phyloP scores from a whole-genome alignment of 64 coral and sea anemone species.

The Montipora sp. region DNA sequence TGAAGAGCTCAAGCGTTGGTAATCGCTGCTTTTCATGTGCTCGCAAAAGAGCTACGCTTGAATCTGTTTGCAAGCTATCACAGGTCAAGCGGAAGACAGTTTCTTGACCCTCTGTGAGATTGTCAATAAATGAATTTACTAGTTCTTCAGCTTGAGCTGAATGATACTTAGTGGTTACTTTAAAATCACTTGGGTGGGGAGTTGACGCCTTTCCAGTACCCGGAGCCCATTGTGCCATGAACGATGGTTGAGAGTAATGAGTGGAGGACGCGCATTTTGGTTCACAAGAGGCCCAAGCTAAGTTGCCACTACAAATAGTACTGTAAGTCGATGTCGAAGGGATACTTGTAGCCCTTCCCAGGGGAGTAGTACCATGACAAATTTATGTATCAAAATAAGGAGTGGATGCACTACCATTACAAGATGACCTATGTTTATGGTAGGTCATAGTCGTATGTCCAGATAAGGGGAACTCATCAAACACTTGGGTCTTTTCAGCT shows the following conservation, averaged over 20 bases:
- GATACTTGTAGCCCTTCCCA: no score
- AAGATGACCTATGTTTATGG: no score
- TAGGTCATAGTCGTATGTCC: no score
- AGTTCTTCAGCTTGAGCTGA: background rate
- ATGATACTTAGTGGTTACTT: background rate
- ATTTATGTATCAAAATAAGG: no score
- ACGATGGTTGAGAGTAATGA: background rate
- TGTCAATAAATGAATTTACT: slow-evolving; percentile 10
- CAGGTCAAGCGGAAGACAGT: background rate
- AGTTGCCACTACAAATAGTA: no score
- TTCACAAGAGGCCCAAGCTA: no score
- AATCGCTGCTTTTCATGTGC: background rate
- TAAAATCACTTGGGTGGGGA: background rate
- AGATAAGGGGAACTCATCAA: no score
- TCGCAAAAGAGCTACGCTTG: background rate
- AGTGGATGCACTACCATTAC: no score
- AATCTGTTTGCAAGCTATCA: background rate
- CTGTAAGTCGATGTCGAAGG: no score
- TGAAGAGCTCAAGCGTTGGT: background rate
- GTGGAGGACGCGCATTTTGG: background rate
- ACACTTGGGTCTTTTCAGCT: no score
- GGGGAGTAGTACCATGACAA: no score
- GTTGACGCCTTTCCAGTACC: background rate
- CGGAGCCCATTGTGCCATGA: background rate
- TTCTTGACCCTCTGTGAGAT: background rate